Conservation (phyloP, 2,797 vertebrate species). For the Lacerta viridis region DNA sequence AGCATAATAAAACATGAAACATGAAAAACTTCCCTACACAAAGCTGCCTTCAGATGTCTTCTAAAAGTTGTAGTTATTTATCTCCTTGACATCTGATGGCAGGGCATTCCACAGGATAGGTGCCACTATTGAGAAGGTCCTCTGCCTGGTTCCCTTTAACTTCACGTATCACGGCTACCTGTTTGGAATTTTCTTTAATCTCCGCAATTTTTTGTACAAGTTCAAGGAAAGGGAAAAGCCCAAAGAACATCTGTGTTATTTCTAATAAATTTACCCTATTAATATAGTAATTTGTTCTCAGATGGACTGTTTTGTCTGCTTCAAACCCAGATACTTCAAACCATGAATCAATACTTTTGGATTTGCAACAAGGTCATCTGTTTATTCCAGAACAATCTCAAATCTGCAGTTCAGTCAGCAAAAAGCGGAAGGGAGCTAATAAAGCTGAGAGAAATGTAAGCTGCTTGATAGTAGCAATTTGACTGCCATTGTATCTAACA, state of each 20-base stretch:
- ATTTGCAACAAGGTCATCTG: neutral
- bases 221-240: neutral
- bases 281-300: constrained; percentile 50
- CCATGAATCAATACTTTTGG: constrained; percentile 22
- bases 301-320: constrained; percentile 17
- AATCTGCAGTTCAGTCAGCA: constrained; percentile 13
- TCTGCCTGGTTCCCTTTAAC: too few species aligned
- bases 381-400: constrained; percentile 41
- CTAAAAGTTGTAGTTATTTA: too few species aligned
- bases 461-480: constrained; percentile 46
- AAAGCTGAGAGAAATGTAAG: constrained; percentile 46
- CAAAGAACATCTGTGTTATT: constrained; percentile 53
- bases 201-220: constrained; percentile 17
- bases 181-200: neutral
- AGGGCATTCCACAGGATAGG: too few species aligned
- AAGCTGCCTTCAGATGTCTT: too few species aligned
- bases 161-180: neutral
- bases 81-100: too few species aligned
- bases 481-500: constrained; percentile 48
- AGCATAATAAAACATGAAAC: too few species aligned
- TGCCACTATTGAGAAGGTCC: too few species aligned
- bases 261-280: constrained; percentile 30
- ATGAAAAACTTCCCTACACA: too few species aligned
- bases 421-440: constrained; percentile 16
- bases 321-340: constrained; percentile 38